A percentile compares a stretch with the other conserved stretches of the same genome.
Evolutionary conservation across 2,888 invertebrate species (phyloP).

Genomic region (Cryptus viduatorius): DNA sequence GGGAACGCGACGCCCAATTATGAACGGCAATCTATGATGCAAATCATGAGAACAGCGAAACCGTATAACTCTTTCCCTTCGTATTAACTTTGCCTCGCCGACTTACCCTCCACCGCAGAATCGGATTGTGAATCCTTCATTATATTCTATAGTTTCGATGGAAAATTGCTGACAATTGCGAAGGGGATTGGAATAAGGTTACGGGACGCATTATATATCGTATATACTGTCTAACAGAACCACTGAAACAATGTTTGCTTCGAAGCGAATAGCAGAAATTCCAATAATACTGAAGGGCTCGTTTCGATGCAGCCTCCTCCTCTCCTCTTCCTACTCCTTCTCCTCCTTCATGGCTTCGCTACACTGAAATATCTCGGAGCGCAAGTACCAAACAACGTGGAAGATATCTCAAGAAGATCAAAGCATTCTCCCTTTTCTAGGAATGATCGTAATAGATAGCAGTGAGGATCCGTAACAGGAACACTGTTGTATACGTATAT

Average conservation of each 20-base stretch:
- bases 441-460: conserved; percentile 44
- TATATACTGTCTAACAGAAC: conserved; percentile 1
- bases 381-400: conserved; percentile 58
- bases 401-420: conserved; percentile 46
- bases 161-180: background rate
- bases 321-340: conserved; percentile 1
- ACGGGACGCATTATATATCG: background rate
- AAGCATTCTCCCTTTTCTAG: conserved; percentile 46
- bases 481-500: background rate
- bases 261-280: conserved; percentile 50
- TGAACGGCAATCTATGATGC: background rate
- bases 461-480: background rate
- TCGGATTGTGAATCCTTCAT: background rate
- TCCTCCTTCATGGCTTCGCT: background rate
- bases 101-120: background rate
- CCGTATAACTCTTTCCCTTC: background rate
- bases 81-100: background rate
- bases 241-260: conserved; percentile 24
- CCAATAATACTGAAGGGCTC: conserved; percentile 46
- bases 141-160: background rate
- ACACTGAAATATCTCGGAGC: conserved; percentile 5
- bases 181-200: background rate
- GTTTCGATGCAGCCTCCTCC: conserved; percentile 35
- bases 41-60: background rate
- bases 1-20: background rate